Conservation (phyloP, 2,797 vertebrate genomes). For the Tenualosa ilisha region DNA sequence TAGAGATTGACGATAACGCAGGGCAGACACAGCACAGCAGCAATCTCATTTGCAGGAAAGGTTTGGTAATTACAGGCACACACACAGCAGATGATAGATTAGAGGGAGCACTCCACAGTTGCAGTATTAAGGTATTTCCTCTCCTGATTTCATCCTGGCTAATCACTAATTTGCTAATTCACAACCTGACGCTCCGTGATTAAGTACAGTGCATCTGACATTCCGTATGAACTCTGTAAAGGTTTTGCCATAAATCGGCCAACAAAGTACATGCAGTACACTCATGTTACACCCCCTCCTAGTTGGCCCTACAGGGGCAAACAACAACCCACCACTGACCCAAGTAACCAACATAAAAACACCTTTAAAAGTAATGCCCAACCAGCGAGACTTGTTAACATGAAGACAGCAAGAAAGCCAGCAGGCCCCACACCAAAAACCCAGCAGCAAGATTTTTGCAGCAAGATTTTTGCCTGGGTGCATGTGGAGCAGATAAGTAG, state of each 20-base stretch:
- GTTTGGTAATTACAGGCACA: background rate
- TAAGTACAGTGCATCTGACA: background rate
- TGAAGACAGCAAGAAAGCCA: too few relatives aligned
- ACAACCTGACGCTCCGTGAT: background rate
- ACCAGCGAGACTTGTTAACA: too few relatives aligned
- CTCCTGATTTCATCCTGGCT: constrained; percentile 22
- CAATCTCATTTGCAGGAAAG: constrained; percentile 12
- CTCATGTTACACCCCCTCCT: too few relatives aligned
- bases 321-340: too few relatives aligned
- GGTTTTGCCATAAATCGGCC: background rate
- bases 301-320: too few relatives aligned
- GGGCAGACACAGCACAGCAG: background rate
- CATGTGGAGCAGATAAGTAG: background rate
- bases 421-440: too few relatives aligned
- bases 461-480: too few relatives aligned
- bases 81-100: background rate
- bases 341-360: too few relatives aligned
- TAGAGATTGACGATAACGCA: background rate
- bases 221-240: background rate
- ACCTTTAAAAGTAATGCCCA: too few relatives aligned
- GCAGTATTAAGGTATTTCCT: background rate
- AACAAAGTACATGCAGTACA: background rate
- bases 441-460: too few relatives aligned
- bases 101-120: background rate
- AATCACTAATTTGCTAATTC: constrained; percentile 25